A percentile compares a stretch with the other conserved stretches of the same genome.
phyloP scores from a whole-genome alignment of 1,140 invertebrate species.

The Pissodes strobi region DNA sequence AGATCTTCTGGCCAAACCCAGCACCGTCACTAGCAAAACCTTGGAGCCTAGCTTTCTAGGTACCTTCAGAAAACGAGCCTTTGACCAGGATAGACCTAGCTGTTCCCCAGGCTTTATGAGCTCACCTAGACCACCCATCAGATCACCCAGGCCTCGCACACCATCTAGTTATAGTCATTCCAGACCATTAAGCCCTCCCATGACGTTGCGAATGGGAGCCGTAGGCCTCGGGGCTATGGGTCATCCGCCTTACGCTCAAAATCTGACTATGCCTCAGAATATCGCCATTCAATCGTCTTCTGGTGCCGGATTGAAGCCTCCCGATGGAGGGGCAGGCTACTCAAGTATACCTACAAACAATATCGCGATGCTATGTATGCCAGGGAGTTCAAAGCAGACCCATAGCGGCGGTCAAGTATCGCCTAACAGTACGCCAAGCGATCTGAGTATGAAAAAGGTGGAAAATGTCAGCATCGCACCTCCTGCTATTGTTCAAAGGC shows the following conservation, averaged over 20 bases:
- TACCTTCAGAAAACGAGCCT: conserved; percentile 47
- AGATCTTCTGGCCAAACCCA: conserved; percentile 61
- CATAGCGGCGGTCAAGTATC: conserved; percentile 19
- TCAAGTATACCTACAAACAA: conserved; percentile 13
- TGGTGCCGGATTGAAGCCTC: conserved; percentile 42
- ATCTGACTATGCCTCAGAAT: conserved; percentile 35
- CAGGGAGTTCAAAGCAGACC: conserved; percentile 24
- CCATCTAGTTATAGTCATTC: conserved; percentile 22
- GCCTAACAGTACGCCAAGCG: conserved; percentile 47
- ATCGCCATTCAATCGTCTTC: conserved; percentile 17
- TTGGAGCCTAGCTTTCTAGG: conserved; percentile 44
- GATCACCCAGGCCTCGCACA: conserved; percentile 23
- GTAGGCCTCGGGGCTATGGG: too few relatives aligned
- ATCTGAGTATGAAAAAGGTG: conserved; percentile 54
- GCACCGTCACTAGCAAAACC: conserved; percentile 55
- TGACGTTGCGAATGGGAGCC: conserved; percentile 41
- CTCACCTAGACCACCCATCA: background rate
- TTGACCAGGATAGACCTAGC: conserved; percentile 46
- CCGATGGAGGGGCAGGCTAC: conserved; percentile 32
- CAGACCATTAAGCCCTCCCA: conserved; percentile 38
- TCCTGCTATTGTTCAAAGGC: conserved; percentile 54
- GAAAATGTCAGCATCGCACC: conserved; percentile 51
- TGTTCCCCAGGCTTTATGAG: conserved; percentile 21
- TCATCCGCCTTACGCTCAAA: conserved; percentile 17
- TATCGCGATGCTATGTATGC: conserved; percentile 3